Base-by-base conservation (phyloP, 2,888 invertebrate genomes). In the Ashinkailepas kermadecensis region DNA sequence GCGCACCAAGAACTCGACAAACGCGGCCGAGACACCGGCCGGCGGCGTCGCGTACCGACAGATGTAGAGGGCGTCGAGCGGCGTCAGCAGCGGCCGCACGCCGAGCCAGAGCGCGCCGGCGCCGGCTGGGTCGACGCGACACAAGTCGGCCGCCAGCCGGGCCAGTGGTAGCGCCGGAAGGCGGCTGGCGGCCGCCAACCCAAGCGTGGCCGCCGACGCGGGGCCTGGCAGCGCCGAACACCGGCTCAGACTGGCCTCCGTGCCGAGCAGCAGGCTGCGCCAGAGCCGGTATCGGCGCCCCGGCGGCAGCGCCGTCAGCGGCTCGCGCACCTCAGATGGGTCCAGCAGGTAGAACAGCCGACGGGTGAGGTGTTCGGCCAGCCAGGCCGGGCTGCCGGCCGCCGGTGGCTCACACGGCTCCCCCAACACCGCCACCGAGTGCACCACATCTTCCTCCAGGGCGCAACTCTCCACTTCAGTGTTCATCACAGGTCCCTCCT, bases 351-450 rank as follows among this genome's bases (percentile, higher is more conserved):
- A 96, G 89, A 87, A 96, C 94, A 0, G 96, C 96, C 70, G 96
- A 92, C 7, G 95, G 95, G 54, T 96, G 95, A 86, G 96, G 96
- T 0, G 96, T 96, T 9, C 95, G 95, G 86, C 96, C 91, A 0
- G 96, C 95, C 87, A 96, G 95, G 67, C 93, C 92, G 86, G 95
- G 94, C 87, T 95, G 95, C 87, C 95, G 95, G 94, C 97, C 94
- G 85, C 92, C 92, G 86, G 94, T 93, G 84, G 95, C 90, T 23
- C 93, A 94, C 0, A 95, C 1, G 39, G 39, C 39, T 39, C 39
- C 39, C 39, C 39, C 39, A 39, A 39, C 39, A 39, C 39, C 39
- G 39, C 39, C 39, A 39, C 39, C 39, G 39, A 39, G 39, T 4
- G 39, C 39, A 39, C 39, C 39, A 4, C 39, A 4, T 39, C 39